phyloP scores from a whole-genome alignment of 2,888 invertebrate genomes.

The Ichneumon xanthorius region DNA sequence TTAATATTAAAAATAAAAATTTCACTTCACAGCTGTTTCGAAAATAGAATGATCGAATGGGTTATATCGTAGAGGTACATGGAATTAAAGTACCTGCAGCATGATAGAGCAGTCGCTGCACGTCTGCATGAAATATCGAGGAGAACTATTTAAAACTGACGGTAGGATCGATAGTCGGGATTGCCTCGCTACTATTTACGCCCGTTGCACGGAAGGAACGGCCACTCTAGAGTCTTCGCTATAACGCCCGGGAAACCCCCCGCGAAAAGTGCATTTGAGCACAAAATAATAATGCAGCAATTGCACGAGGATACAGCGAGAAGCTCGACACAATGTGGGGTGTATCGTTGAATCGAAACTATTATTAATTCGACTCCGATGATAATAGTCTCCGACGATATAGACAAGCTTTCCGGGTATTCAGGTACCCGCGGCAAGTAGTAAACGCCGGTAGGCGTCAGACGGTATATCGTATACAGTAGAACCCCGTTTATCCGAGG shows the following conservation, averaged over 20 bases:
- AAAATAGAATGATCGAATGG: not conserved
- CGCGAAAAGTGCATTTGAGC: constrained; percentile 1
- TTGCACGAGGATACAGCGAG: too few relatives aligned
- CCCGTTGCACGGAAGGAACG: constrained; percentile 16
- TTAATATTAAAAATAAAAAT: too few relatives aligned
- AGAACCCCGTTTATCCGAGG: too few relatives aligned
- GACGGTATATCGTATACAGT: constrained; percentile 6
- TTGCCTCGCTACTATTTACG: constrained; percentile 47
- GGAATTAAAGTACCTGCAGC: constrained; percentile 29
- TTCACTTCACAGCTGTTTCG: not conserved
- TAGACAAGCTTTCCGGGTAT: not conserved
- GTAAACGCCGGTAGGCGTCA: constrained; percentile 50
- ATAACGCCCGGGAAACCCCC: not conserved
- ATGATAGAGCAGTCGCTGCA: constrained; percentile 27
- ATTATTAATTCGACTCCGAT: constrained; percentile 2
- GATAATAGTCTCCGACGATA: not conserved
- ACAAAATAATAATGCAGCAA: constrained; percentile 37
- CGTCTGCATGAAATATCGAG: constrained; percentile 56
- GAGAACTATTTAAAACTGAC: constrained; percentile 57
- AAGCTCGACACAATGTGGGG: not conserved
- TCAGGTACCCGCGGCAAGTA: constrained; percentile 27
- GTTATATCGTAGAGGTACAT: not conserved
- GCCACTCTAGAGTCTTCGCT: constrained; percentile 21
- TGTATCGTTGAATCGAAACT: not conserved
- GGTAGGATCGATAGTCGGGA: constrained; percentile 59